Conservation (phyloP, 2,888 invertebrate species). For the Thelaira solivaga region DNA sequence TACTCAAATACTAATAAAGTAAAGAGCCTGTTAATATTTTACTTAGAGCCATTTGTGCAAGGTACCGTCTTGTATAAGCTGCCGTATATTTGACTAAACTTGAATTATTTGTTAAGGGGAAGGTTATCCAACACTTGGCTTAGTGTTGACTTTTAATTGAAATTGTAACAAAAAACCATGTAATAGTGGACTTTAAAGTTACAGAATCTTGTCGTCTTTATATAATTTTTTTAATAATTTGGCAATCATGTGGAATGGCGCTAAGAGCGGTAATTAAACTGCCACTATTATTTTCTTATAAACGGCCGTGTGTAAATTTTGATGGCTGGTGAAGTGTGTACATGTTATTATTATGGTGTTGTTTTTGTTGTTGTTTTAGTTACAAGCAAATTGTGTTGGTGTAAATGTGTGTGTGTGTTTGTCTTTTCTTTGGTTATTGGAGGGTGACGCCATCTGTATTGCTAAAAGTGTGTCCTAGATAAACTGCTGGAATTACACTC, state of each 20-base stretch:
- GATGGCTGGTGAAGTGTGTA: constrained; percentile 60
- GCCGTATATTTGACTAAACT: no score
- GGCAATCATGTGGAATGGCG: constrained; percentile 51
- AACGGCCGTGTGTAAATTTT: constrained; percentile 55
- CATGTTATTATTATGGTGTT: constrained; percentile 29
- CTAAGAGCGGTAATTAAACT: constrained; percentile 62
- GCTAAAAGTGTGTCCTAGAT: constrained; percentile 53
- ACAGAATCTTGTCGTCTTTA: background rate
- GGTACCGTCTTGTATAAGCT: no score
- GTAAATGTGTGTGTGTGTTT: background rate
- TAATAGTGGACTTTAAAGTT: background rate
- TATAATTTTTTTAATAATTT: background rate
- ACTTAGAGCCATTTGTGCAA: no score
- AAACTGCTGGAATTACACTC: constrained; percentile 62
- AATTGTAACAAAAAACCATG: background rate
- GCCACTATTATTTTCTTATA: constrained; percentile 59
- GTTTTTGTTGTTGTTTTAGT: background rate
- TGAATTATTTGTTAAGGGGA: no score
- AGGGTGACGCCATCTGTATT: constrained; percentile 54
- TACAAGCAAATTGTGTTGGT: background rate
- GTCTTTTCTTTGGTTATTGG: constrained; percentile 7
- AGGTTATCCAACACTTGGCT: no score
- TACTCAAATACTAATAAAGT: no score
- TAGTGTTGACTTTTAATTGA: no score
- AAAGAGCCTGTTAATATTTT: no score